Base-by-base conservation (phyloP, 2,113 vertebrate species). In the Nycticebus coucang region DNA sequence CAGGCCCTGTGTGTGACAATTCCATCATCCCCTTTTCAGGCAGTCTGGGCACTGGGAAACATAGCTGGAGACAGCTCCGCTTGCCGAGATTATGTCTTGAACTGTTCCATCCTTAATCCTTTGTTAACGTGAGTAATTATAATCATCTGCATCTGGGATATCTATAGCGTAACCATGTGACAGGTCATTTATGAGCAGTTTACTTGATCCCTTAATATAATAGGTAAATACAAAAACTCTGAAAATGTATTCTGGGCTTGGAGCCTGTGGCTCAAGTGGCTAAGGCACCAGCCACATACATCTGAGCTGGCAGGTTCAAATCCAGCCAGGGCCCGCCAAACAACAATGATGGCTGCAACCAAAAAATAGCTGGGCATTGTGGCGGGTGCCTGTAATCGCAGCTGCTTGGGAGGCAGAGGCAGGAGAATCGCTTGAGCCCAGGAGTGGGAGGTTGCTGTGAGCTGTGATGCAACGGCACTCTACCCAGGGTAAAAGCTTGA, bases 31-130 rank as follows among this genome's bases (percentile, higher is more conserved):
- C 94, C 97, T 96, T 98, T 98, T 55, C 98, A 99, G 99, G 99
- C 99, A 97, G 99, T 99, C 90, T 99, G 99, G 99, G 99, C 99
- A 5, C 97, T 99, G 96, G 99, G 99, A 90, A 99, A 99, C 98
- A 99, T 99, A 96, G 99, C 99, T 90, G 99, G 99, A 82, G 99
- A 99, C 97, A 99, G 99, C 94, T 99, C 99, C 35, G 99, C 99
- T 86, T 99, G 99, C 98, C 99, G 99, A 97, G 99, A 99, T 98
- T 99, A 99, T 72, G 99, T 99, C 95, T 98, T 99, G 80, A 99
- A 99, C 98, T 99, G 99, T 98, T 98, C 99, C 97, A 99, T 99
- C 94, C 99, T 99, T 97, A 99, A 99, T 97, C 99, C 99, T 72
- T 98, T 99, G 57, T 98, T 99, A 98, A 99, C 98, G 99, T 99